Evolutionary conservation across 1,140 invertebrate genomes (phyloP).

Genomic region (Chlorops oryzae): DNA sequence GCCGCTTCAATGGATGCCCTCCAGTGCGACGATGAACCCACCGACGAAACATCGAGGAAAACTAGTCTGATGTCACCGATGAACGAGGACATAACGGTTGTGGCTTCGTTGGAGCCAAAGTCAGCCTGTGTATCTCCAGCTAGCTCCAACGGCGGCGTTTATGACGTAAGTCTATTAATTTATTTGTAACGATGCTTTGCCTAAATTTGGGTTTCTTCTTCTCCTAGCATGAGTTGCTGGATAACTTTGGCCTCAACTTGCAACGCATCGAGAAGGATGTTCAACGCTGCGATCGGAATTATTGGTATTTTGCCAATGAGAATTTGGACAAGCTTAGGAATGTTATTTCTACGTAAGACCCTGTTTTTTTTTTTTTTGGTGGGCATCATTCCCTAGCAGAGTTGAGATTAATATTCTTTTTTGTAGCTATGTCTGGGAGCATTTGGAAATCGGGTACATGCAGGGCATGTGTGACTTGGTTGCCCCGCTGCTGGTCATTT

Average conservation of each 20-base stretch:
- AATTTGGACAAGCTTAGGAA: slow-evolving; percentile 87
- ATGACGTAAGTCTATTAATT: slow-evolving; percentile 66
- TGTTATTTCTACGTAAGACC: slow-evolving; percentile 84
- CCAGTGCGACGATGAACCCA: slow-evolving; percentile 39
- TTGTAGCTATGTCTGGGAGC: slow-evolving; percentile 82
- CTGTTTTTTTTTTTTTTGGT: not conserved
- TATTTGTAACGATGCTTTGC: no score
- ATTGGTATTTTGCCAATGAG: slow-evolving; percentile 76
- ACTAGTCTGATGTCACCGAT: slow-evolving; percentile 42
- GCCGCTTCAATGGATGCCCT: slow-evolving; percentile 48
- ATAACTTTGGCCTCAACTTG: slow-evolving; percentile 81
- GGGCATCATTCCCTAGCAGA: no score
- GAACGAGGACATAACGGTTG: slow-evolving; percentile 42
- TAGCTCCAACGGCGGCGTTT: slow-evolving; percentile 80
- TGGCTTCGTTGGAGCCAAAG: slow-evolving; percentile 43
- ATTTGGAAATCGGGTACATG: slow-evolving; percentile 80
- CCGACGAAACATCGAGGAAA: slow-evolving; percentile 42
- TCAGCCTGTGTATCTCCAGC: slow-evolving; percentile 70
- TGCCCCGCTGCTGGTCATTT: slow-evolving; percentile 81
- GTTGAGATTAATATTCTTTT: not conserved
- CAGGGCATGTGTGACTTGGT: slow-evolving; percentile 91
- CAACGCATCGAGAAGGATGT: slow-evolving; percentile 94
- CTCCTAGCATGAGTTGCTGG: slow-evolving; percentile 67
- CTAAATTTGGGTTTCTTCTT: not conserved
- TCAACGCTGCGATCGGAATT: slow-evolving; percentile 85